Evolutionary conservation across 2,113 vertebrate genomes (phyloP).

Genomic region (rat (Rattus norvegicus)): GRCr8 NC_086030.1:11572001-11572500

Average conservation of each 20-base stretch:
- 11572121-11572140: neutral
- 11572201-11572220: neutral
- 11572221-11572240: neutral
- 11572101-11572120: neutral
- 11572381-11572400: too few relatives aligned
- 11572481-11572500: neutral
- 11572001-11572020: neutral
- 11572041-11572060: neutral
- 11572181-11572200: neutral
- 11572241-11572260: neutral
- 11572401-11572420: neutral
- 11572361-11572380: neutral
- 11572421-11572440: neutral
- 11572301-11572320: neutral
- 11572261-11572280: neutral
- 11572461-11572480: neutral
- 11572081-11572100: too few relatives aligned
- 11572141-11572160: neutral
- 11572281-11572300: neutral
- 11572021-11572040: accelerated
- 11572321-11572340: neutral
- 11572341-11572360: neutral
- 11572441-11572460: neutral
- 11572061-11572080: neutral
- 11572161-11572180: neutral